Evolutionary conservation across 2,888 invertebrate genomes (phyloP).

Genomic region (Chaetogeoica ovagalla): DNA sequence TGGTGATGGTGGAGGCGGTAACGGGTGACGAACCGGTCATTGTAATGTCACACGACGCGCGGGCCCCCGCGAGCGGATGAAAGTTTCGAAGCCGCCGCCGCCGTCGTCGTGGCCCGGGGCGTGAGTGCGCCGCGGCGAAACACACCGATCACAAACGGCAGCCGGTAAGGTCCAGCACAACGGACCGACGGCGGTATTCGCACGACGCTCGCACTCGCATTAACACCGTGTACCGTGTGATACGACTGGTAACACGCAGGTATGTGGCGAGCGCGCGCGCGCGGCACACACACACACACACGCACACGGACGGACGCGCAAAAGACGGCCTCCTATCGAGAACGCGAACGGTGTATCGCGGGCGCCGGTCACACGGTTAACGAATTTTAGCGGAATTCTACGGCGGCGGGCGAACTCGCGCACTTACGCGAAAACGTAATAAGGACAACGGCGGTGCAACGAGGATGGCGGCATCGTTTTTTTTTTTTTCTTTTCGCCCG

Average conservation of each 20-base stretch:
- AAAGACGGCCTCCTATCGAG: too few species aligned
- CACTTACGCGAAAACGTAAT: not conserved
- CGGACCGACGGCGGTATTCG: not conserved
- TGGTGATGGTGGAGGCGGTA: not conserved
- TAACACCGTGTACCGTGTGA: too few species aligned
- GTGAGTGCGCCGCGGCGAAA: too few species aligned
- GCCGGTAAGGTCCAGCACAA: not conserved
- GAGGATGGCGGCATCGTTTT: not conserved
- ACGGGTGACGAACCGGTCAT: slow-evolving; percentile 46
- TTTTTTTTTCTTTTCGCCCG: not conserved
- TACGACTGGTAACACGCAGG: not conserved
- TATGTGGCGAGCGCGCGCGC: too few species aligned
- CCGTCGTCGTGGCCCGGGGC: not conserved
- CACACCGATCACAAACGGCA: too few species aligned
- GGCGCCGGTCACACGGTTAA: too few species aligned
- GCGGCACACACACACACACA: too few species aligned
- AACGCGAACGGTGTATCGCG: too few species aligned
- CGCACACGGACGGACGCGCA: too few species aligned
- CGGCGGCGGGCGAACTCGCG: not conserved
- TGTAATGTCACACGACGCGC: slow-evolving; percentile 27
- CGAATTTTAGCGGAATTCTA: too few species aligned
- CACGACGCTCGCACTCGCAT: slow-evolving; percentile 10
- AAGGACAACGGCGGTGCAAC: too few species aligned
- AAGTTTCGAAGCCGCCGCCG: slow-evolving; percentile 7
- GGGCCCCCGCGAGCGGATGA: slow-evolving; percentile 10